These are phyloP conservation scores for Pentalonia nigronervosa DNA, from an alignment of 1,140 invertebrate genomes.

Conservation along the genomic window DNA sequence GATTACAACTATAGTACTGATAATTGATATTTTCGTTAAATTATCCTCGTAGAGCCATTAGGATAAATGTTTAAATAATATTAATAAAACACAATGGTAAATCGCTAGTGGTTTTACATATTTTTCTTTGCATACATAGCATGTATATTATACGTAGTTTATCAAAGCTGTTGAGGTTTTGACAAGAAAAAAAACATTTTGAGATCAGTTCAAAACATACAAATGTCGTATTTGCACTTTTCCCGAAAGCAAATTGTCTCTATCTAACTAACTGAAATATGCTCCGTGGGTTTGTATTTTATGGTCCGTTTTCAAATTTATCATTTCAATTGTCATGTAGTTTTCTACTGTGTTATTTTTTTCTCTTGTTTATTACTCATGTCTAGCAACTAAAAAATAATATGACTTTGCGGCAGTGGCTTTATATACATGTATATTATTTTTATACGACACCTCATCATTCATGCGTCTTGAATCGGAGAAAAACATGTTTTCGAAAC, in stretches of 20 bases:
- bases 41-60: neutral
- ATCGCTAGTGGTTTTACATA: neutral
- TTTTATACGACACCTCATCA: slow-evolving; percentile 35
- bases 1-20: neutral
- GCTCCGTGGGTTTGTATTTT: neutral
- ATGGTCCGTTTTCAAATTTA: slow-evolving; percentile 6
- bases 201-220: neutral
- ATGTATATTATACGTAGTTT: neutral
- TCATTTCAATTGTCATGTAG: slow-evolving; percentile 20
- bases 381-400: slow-evolving; percentile 21
- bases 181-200: neutral
- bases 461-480: neutral
- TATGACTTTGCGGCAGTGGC: neutral
- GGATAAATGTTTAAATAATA: neutral
- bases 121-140: neutral
- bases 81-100: neutral
- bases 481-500: neutral
- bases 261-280: neutral
- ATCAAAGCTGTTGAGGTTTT: neutral
- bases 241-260: neutral
- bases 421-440: neutral
- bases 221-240: neutral
- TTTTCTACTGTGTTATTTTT: neutral
- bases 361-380: neutral
- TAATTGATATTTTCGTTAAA: neutral